Evolutionary conservation across 2,888 invertebrate species (phyloP), one percentile per base, ranked within the genome.

Genomic region (Eupithecia dodoneata): DNA sequence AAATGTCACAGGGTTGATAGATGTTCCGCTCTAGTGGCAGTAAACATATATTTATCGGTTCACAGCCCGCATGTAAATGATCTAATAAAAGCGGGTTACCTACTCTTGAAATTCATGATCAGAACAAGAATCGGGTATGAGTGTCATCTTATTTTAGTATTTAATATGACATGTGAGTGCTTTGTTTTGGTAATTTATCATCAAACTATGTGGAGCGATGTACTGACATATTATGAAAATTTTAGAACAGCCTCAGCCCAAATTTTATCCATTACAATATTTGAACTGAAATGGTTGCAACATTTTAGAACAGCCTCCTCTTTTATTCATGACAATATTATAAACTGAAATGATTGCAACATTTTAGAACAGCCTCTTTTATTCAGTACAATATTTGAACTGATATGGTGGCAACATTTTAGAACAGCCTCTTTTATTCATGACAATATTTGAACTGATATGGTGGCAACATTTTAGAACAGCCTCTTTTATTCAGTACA

Each of bases 11-110:
- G 66, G 63, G 42, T 18, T 79, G 81, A 81, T 80, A 78, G 77
- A 81, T 81, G 79, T 81, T 79, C 69, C 80, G 81, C 80, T 79
- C 80, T 77, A 72, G 63, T 71, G 79, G 74, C 76, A 74, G 73
- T 80, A 73, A 75, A 72, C 73, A 77, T 80, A 79, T 78, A 74
- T 78, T 67, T 79, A 80, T 76, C 74, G 73, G 76, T 73, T 73
- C 81, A 67, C 81, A 73, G 72, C 82, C 79, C 79, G 81, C 72
- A 79, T 82, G 75, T 70, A 65, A 59, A 73, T 73, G 70, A 79
- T 75, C 66, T 41, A 41, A 67, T 47, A 55, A 45, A 65, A 77
- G 72, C 67, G 67, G 69, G 73, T 76, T 55, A 76, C 72, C 78
- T 74, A 76, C 41, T 75, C 71, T 47, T 74, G 44, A 69, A 75